Evolutionary conservation across 64 coral and sea anemone species (phyloP).

Genomic region (Cladopsammia gracilis): DNA sequence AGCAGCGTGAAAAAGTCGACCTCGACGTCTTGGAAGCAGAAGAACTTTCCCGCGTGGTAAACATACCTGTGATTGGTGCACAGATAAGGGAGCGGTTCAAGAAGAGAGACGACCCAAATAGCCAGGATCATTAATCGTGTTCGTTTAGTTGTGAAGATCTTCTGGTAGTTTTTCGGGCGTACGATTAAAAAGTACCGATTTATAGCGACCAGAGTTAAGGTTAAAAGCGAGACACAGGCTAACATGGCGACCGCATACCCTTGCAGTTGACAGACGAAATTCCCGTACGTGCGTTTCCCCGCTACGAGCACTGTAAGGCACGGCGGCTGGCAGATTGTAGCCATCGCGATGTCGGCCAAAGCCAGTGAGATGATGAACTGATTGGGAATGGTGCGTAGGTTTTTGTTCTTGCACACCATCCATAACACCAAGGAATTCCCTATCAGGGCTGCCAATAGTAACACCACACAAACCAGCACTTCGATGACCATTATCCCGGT

Average conservation of each 20-base stretch:
- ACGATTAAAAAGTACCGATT: conserved; percentile 79
- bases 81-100: conserved; percentile 64
- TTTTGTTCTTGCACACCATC: conserved; percentile 77
- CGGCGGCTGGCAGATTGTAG: conserved; percentile 60
- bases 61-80: conserved; percentile 50
- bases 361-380: conserved; percentile 63
- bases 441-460: conserved; percentile 56
- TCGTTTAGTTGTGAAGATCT: conserved; percentile 38
- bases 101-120: conserved; percentile 55
- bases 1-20: conserved; percentile 70
- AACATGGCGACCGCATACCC: conserved; percentile 57
- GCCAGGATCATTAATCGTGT: conserved; percentile 55
- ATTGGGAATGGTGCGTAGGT: conserved; percentile 77
- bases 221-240: conserved; percentile 69
- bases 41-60: conserved; percentile 78
- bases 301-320: conserved; percentile 65
- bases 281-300: conserved; percentile 64
- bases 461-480: conserved; percentile 27
- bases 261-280: conserved; percentile 77
- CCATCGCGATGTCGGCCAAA: conserved; percentile 64
- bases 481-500: conserved; percentile 14
- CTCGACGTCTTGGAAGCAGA: conserved; percentile 75
- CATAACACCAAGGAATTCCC: conserved; percentile 68
- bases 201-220: conserved; percentile 66
- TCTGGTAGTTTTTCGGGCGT: conserved; percentile 58